Base-by-base conservation (phyloP, 2,113 vertebrate species). In the Heterotis niloticus region DNA sequence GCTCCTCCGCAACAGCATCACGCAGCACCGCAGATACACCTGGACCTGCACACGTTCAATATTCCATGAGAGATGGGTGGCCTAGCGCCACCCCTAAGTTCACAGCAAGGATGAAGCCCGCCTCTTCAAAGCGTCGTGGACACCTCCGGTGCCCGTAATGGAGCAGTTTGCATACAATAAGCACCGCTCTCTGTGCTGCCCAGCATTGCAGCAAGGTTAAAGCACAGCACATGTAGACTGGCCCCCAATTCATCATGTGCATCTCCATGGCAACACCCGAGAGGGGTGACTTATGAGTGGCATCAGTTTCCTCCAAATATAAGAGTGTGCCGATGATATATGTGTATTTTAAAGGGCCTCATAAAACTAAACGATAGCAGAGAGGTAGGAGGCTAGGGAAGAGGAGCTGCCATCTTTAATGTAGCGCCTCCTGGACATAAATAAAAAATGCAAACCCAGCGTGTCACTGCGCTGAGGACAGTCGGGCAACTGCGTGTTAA, bases 171-270 rank as follows among this genome's bases (percentile, higher is more conserved):
- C 93, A 94, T 94, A 92, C 92, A 87, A 84, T 90, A 88, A 77
- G 80, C 93, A 91, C 91, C 91, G 91, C 92, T 92, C 83, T 90
- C 89, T 72, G 80, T 92, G 91, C 91, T 91, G 91, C 92, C 92
- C 92, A n/a, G 93, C 91, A 91, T 91, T 29, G 88, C 90, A 86
- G 90, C 92, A 92, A 93, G 91, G 92, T 92, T 93, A 92, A 93
- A 65, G 23, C 23, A 23, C n/a, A 93, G 93, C 93, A 92, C 93
- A 94, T 93, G 92, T 92, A 92, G 92, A 91, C 91, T 92, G 93
- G 93, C 93, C 91, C n/a, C 91, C 91, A 91, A 91, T 94, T 94
- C 93, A 94, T 94, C 93, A 94, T 92, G 90, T 82, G 87, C 88
- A 89, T 92, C 91, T 88, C 92, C 91, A 92, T 90, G 90, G 87